Percentiles rank a stretch among this genome's conserved stretches.
Conservation (phyloP, 1,140 invertebrate species). For the Macrostomum lignano region DNA sequence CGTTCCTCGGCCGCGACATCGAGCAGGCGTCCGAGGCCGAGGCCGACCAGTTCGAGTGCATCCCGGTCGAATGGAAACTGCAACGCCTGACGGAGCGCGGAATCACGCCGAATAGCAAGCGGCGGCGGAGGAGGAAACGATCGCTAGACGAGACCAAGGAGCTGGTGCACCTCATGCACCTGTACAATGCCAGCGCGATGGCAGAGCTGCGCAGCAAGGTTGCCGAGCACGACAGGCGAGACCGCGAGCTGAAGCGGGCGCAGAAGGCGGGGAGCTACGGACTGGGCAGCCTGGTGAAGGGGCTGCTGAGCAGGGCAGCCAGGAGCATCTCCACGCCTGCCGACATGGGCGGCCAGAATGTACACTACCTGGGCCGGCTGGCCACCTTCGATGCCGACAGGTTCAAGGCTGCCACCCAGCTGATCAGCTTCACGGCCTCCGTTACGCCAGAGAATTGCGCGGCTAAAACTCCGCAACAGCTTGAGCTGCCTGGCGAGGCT, state of each 20-base stretch:
- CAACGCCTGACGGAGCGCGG: not conserved
- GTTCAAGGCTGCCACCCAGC: not conserved
- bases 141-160: not conserved
- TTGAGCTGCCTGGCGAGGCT: constrained; percentile 37
- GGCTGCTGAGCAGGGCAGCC: too few species aligned
- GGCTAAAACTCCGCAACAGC: constrained; percentile 3
- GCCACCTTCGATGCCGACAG: not conserved
- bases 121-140: not conserved
- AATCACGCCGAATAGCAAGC: not conserved
- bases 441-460: constrained; percentile 6
- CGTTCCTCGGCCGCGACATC: constrained; percentile 65
- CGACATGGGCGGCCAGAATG: too few species aligned
- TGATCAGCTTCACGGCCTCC: not conserved
- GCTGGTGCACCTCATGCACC: too few species aligned
- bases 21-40: constrained; percentile 65
- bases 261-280: too few species aligned
- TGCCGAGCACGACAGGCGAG: too few species aligned
- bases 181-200: too few species aligned
- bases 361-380: too few species aligned
- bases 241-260: too few species aligned
- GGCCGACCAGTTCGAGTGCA: constrained; percentile 64
- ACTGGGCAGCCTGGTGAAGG: too few species aligned
- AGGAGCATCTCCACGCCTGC: too few species aligned
- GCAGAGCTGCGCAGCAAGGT: too few species aligned
- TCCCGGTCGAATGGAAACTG: constrained; percentile 50